Conservation (phyloP, 2,888 invertebrate species). For the Torymus tubicola region DNA sequence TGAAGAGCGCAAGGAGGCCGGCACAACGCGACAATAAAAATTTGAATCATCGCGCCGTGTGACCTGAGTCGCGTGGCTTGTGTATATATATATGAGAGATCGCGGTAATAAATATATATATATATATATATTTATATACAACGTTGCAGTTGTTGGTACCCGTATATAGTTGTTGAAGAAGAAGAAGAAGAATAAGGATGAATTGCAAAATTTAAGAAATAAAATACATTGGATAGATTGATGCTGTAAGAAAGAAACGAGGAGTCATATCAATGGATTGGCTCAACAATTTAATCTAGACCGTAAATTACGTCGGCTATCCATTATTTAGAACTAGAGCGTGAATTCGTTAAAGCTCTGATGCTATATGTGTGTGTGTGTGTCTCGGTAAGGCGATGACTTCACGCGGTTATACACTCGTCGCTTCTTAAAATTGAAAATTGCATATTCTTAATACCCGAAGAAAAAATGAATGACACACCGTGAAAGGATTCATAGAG, state of each 20-base stretch:
- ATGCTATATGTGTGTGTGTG: too few species aligned
- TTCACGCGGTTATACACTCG: slow-evolving; percentile 23
- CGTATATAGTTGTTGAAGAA: not conserved
- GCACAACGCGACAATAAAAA: slow-evolving; percentile 23
- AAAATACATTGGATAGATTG: not conserved
- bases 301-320: slow-evolving; percentile 33
- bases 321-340: slow-evolving; percentile 53
- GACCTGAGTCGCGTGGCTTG: too few species aligned
- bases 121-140: too few species aligned
- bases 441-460: slow-evolving; percentile 21
- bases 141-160: too few species aligned
- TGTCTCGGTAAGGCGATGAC: slow-evolving; percentile 30
- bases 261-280: slow-evolving; percentile 21
- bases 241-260: slow-evolving; percentile 6
- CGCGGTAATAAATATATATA: too few species aligned
- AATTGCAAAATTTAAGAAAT: not conserved
- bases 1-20: slow-evolving; percentile 35
- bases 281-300: slow-evolving; percentile 34
- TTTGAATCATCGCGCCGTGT: slow-evolving; percentile 46
- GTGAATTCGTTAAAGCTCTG: slow-evolving; percentile 54
- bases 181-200: not conserved
- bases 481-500: not conserved
- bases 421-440: slow-evolving; percentile 26
- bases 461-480: not conserved
- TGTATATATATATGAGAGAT: too few species aligned